These are phyloP conservation scores for Pyralis farinalis DNA, from an alignment of 2,888 invertebrate genomes.

Conservation along the genomic window DNA sequence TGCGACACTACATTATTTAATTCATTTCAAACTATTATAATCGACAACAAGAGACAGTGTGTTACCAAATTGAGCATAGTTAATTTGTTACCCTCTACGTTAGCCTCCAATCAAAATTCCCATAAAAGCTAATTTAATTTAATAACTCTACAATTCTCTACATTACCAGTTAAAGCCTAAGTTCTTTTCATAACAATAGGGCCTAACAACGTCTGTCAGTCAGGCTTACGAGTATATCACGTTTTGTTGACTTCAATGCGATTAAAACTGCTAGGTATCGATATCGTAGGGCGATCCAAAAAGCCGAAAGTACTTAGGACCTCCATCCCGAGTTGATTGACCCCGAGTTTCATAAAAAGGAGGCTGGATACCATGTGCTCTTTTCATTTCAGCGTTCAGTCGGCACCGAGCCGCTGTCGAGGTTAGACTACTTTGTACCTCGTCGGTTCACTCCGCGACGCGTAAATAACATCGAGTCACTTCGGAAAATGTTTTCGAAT, in stretches of 20 bases:
- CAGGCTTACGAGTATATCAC: conserved; percentile 5
- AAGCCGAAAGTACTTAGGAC: conserved; percentile 36
- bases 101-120: no score
- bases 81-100: no score
- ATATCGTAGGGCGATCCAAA: conserved; percentile 28
- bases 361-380: conserved; percentile 51
- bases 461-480: conserved; percentile 68
- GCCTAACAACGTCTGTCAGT: conserved; percentile 1
- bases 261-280: conserved; percentile 27
- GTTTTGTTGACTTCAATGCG: conserved; percentile 16
- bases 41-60: no score
- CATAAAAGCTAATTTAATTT: no score
- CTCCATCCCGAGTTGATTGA: conserved; percentile 63
- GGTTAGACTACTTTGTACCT: conserved; percentile 29
- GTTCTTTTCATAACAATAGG: conserved; percentile 1
- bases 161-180: no score
- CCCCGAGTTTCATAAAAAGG: conserved; percentile 62
- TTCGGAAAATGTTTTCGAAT: conserved; percentile 21
- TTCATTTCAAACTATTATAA: no score
- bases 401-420: conserved; percentile 44
- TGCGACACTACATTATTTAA: no score
- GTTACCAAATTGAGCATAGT: no score
- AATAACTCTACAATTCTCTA: no score
- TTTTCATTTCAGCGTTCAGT: conserved; percentile 55
- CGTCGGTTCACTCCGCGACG: conserved; percentile 31